phyloP scores from a whole-genome alignment of 2,888 invertebrate genomes.

The Galeruca laticollis region DNA sequence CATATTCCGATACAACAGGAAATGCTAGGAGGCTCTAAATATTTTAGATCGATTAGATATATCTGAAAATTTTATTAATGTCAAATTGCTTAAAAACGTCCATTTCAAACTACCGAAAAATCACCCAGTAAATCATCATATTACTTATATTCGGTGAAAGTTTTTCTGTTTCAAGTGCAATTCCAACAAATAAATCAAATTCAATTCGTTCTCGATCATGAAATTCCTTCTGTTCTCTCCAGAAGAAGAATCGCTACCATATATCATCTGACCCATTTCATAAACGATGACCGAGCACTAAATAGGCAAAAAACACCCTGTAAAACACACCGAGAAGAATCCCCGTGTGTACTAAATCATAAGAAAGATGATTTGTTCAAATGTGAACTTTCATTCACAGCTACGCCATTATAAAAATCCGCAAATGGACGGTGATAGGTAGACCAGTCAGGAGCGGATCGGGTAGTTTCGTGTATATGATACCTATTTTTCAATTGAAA shows the following conservation, averaged over 20 bases:
- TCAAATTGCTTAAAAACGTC: no score
- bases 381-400: conserved; percentile 50
- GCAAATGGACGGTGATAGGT: conserved; percentile 11
- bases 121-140: background rate
- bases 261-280: conserved; percentile 36
- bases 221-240: conserved; percentile 20
- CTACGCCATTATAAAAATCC: conserved; percentile 44
- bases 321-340: conserved; percentile 33
- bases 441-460: conserved; percentile 3
- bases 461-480: background rate
- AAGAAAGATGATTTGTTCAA: conserved; percentile 46
- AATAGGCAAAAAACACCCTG: conserved; percentile 42
- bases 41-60: no score
- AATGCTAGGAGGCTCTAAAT: no score
- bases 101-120: background rate
- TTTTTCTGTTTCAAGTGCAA: background rate
- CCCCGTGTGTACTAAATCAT: conserved; percentile 43
- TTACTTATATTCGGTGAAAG: background rate
- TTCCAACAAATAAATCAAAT: conserved; percentile 9
- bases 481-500: no score
- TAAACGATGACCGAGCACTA: conserved; percentile 46
- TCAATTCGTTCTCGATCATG: background rate
- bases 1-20: no score
- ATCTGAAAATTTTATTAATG: no score
- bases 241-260: conserved; percentile 32